These are phyloP conservation scores for Caenorhabditis drosophilae DNA, from an alignment of 2,888 invertebrate genomes.

Conservation along the genomic window DNA sequence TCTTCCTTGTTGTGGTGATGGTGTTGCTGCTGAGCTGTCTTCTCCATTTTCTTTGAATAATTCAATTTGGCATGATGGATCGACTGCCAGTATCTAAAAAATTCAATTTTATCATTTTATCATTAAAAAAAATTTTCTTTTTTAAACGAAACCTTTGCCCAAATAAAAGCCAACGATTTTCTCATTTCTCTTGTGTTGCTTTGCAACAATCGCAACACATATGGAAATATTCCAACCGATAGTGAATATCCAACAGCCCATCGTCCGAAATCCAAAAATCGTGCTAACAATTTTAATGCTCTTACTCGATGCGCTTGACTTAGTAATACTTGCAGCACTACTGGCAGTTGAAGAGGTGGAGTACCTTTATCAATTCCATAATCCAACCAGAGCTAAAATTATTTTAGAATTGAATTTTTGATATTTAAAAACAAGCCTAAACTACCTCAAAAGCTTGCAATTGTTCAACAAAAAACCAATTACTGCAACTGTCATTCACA, in stretches of 20 bases:
- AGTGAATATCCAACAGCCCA: slow-evolving; percentile 88
- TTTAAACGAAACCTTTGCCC: slow-evolving; percentile 79
- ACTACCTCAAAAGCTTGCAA: slow-evolving; percentile 86
- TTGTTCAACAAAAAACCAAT: slow-evolving; percentile 96
- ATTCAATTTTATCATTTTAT: not conserved
- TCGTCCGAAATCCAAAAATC: slow-evolving; percentile 90
- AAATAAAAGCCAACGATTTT: slow-evolving; percentile 92
- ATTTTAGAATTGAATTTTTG: slow-evolving; percentile 75
- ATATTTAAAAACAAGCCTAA: not conserved
- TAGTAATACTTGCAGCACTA: slow-evolving; percentile 83
- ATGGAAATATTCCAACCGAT: slow-evolving; percentile 95
- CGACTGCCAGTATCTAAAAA: slow-evolving; percentile 82
- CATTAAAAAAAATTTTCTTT: too few relatives aligned
- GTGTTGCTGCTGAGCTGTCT: slow-evolving; percentile 4
- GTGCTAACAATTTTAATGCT: slow-evolving; percentile 89
- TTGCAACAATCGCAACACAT: slow-evolving; percentile 89
- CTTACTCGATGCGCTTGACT: slow-evolving; percentile 82
- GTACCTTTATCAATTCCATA: slow-evolving; percentile 79
- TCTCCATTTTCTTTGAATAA: slow-evolving; percentile 70
- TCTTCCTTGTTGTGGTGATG: slow-evolving; percentile 10
- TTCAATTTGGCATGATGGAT: slow-evolving; percentile 91
- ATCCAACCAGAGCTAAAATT: slow-evolving; percentile 87
- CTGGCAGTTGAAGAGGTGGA: slow-evolving; percentile 93
- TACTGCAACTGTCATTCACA: slow-evolving; percentile 72
- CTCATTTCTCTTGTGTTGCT: slow-evolving; percentile 79